Conservation (phyloP, 2,113 vertebrate species). For the Eulemur macaco region DNA sequence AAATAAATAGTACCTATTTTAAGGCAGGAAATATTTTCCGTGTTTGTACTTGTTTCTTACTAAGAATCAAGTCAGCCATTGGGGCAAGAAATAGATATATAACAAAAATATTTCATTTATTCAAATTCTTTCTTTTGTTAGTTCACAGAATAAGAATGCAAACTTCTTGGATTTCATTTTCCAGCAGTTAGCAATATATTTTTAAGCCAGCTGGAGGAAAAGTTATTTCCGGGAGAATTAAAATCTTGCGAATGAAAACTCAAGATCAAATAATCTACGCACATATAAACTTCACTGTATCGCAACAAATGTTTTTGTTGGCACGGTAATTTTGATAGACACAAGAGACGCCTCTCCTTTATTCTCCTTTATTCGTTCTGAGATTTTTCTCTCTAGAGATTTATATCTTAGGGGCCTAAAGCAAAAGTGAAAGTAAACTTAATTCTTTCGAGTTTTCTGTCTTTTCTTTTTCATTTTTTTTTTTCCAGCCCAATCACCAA, state of each 20-base stretch:
- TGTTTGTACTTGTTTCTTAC: not conserved
- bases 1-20: not conserved
- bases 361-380: not conserved
- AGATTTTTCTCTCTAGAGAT: not conserved
- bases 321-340: not conserved
- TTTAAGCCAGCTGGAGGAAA: not conserved
- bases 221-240: not conserved
- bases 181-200: not conserved
- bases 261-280: not conserved
- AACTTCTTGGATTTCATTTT: not conserved
- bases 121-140: not conserved
- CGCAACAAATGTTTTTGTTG: not conserved
- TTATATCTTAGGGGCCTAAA: not conserved
- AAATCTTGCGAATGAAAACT: not conserved
- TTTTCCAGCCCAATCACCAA: not conserved
- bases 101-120: conserved; percentile 5
- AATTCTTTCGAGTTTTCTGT: not conserved
- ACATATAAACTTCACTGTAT: not conserved
- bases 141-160: not conserved
- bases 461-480: not conserved
- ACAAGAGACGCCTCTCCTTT: not conserved
- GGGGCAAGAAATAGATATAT: not conserved
- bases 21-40: not conserved
- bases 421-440: conserved; percentile 20
- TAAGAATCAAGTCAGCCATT: not conserved